A percentile compares a stretch with the other conserved stretches of the same genome.
phyloP scores from a whole-genome alignment of 2,797 vertebrate species.

The Sitta carolinensis region DNA sequence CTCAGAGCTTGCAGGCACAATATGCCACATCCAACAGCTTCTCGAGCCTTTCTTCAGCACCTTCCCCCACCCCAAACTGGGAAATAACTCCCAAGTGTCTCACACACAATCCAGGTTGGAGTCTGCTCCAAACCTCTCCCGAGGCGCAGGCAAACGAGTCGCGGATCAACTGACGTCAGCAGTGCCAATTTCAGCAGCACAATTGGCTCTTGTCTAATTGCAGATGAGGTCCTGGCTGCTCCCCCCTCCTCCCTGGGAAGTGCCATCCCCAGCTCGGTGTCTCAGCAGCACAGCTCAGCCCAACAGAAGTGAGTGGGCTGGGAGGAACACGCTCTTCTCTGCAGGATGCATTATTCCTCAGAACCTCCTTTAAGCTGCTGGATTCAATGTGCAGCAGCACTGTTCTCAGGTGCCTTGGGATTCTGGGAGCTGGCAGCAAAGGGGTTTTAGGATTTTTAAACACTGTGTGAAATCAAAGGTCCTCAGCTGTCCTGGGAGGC shows the following conservation, averaged over 20 bases:
- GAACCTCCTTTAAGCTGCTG: not conserved
- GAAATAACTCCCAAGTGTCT: not conserved
- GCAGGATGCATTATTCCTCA: constrained; percentile 29
- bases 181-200: not conserved
- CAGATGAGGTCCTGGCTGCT: not conserved
- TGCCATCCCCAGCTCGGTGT: not conserved
- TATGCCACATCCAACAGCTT: not conserved
- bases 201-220: constrained; percentile 6
- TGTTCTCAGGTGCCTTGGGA: not conserved
- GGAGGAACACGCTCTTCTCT: constrained; percentile 44
- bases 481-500: not conserved
- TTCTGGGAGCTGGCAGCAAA: not conserved
- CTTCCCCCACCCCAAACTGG: not conserved
- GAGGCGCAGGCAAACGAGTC: not conserved
- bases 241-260: not conserved
- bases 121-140: not conserved
- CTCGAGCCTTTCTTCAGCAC: not conserved
- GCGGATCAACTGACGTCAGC: not conserved
- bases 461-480: not conserved
- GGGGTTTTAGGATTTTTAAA: not conserved
- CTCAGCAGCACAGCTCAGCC: constrained; percentile 49
- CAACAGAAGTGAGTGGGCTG: constrained; percentile 58
- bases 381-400: not conserved
- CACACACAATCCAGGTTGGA: not conserved
- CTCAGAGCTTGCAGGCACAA: not conserved